Evolutionary conservation across 2,113 vertebrate genomes (phyloP).

Genomic region (Chiloscyllium plagiosum): DNA sequence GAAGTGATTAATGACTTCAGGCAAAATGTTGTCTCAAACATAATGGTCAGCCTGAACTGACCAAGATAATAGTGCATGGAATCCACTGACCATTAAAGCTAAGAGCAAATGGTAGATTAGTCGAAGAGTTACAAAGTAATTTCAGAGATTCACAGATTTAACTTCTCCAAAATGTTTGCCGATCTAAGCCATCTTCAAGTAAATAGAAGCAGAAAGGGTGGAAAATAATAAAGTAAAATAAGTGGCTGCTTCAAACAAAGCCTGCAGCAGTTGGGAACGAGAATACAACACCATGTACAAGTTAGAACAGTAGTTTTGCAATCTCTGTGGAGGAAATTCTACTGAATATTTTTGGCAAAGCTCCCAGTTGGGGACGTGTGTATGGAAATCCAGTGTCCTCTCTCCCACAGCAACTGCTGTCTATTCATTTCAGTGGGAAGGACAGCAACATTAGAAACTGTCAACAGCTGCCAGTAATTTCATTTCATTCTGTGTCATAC

Average conservation of each 20-base stretch:
- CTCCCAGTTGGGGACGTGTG: background rate
- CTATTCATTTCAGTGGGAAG: background rate
- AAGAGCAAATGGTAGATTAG: background rate
- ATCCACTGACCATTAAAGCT: background rate
- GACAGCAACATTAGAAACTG: background rate
- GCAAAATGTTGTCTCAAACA: background rate
- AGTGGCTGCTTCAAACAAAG: background rate
- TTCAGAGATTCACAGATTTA: too few species aligned
- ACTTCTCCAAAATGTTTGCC: background rate
- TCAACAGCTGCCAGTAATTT: constrained; percentile 20
- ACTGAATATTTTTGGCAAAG: background rate
- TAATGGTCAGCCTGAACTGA: background rate
- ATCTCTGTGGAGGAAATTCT: background rate
- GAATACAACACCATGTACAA: background rate
- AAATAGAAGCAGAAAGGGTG: background rate
- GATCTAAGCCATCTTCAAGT: background rate
- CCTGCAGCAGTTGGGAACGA: background rate
- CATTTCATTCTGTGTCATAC: background rate
- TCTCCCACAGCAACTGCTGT: constrained; percentile 8
- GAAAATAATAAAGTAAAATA: too few species aligned
- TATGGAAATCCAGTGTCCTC: background rate
- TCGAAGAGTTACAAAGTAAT: background rate
- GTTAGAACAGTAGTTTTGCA: background rate
- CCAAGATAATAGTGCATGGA: background rate
- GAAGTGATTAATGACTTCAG: background rate